Percentiles rank a stretch among this genome's conserved stretches.
Conservation (phyloP, 2,797 vertebrate genomes). For the Helarctos malayanus region DNA sequence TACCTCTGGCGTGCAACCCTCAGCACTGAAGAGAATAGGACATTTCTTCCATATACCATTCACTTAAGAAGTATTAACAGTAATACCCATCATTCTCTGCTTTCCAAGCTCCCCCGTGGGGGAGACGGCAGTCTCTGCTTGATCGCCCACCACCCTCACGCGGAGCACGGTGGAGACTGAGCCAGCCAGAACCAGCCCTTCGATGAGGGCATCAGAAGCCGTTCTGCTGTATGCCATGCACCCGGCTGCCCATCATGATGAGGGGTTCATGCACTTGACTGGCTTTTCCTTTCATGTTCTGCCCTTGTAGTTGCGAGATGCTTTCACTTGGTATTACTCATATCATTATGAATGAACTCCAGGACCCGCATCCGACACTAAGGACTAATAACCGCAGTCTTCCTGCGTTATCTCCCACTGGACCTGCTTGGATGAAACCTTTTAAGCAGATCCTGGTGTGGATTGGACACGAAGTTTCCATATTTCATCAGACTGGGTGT, state of each 20-base stretch:
- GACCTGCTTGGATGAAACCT: background rate
- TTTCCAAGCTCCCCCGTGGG: background rate
- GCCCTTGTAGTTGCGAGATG: background rate
- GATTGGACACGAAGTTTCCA: background rate
- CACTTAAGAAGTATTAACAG: background rate
- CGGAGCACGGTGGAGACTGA: too few species aligned
- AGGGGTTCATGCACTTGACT: background rate
- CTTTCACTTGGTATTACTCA: background rate
- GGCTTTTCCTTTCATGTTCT: background rate
- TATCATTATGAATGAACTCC: background rate
- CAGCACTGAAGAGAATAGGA: background rate
- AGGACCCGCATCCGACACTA: background rate
- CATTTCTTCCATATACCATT: background rate
- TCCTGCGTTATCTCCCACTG: background rate
- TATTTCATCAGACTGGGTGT: background rate
- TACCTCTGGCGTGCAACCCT: background rate
- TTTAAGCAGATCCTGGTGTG: background rate
- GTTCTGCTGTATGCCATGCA: accelerated
- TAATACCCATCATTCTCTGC: background rate
- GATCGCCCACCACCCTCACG: accelerated
- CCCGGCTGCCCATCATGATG: too few species aligned
- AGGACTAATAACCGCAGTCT: background rate
- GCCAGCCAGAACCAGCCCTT: background rate
- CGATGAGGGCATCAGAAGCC: background rate
- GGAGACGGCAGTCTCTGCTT: background rate